Conservation (phyloP, 2,888 invertebrate species). For the Dryobota labecula region DNA sequence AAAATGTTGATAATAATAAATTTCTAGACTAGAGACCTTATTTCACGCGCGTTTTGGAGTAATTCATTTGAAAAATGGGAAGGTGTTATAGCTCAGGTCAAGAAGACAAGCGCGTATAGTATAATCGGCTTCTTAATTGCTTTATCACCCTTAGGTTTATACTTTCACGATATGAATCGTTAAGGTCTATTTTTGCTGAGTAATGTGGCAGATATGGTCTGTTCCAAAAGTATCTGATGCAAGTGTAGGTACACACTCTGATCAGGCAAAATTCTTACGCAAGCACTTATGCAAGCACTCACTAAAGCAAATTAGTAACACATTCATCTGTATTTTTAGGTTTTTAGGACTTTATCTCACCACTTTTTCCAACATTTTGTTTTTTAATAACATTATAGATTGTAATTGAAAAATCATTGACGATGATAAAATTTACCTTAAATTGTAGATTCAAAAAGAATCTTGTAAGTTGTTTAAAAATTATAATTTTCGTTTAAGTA, state of each 20-base stretch:
- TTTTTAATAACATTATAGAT: too few relatives aligned
- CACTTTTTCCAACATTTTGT: too few relatives aligned
- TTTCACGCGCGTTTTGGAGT: background rate
- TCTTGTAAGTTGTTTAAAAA: too few relatives aligned
- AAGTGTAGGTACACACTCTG: too few relatives aligned
- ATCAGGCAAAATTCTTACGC: background rate
- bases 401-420: too few relatives aligned
- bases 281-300: background rate
- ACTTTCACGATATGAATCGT: background rate
- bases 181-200: background rate
- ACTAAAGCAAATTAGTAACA: background rate
- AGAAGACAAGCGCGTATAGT: background rate
- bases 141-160: background rate
- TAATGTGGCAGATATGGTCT: background rate
- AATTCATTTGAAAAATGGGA: background rate
- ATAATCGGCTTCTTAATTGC: background rate
- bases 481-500: too few relatives aligned
- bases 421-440: background rate
- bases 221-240: background rate
- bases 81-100: background rate
- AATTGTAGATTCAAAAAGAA: too few relatives aligned
- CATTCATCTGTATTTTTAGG: background rate
- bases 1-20: conserved; percentile 57
- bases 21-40: too few relatives aligned
- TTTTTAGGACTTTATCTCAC: background rate